Evolutionary conservation across 2,797 vertebrate genomes (phyloP), one percentile per base, ranked within the genome.

Genomic region (Ammospiza maritima): DNA sequence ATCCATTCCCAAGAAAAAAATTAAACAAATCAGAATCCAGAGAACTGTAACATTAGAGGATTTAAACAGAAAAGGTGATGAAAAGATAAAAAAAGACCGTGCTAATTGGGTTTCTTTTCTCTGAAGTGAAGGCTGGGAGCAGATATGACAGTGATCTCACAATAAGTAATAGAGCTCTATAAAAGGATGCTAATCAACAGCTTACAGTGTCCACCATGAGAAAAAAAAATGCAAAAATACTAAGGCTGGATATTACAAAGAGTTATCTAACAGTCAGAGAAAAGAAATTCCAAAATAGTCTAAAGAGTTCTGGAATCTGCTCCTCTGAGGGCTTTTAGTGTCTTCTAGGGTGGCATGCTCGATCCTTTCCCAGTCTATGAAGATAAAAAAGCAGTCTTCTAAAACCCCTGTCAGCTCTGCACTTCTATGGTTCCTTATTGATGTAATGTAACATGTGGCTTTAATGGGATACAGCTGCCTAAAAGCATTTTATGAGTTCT

Each of bases 401-500:
- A 86, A 94, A 94, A 94, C 45, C 56, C 23, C 32, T 60, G 40
- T 86, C 48, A 79, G 81, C 53, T 79, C 77, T 64, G 64, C 66
- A 86, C 56, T 78, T 94, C 85, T 38, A 18, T 73, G 76, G 32
- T 73, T 96, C 64, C 62, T 84, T 91, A 88, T 23, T 95, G 88
- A 93, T 94, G 77, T 53, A 95, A 86, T 89, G 53, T n/a, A 94
- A 90, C 96, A 96, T 95, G 91, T 95, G 95, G 90, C 77, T 88
- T 93, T 96, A 96, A 96, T 96, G 74, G 77, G 83, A 95, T 45
- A 60, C 96, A 96, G 91, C 80, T 96, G 96, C 90, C 60, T 95
- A 85, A 96, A 94, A 95, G 85, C 88, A 82, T 90, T 96, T 95
- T 95, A 93, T 23, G 88, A 89, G 91, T 62, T 70, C 74, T 96